Evolutionary conservation across 2,888 invertebrate genomes (phyloP), one percentile per base, ranked within the genome.

Genomic region (Parnassius orleans): DNA sequence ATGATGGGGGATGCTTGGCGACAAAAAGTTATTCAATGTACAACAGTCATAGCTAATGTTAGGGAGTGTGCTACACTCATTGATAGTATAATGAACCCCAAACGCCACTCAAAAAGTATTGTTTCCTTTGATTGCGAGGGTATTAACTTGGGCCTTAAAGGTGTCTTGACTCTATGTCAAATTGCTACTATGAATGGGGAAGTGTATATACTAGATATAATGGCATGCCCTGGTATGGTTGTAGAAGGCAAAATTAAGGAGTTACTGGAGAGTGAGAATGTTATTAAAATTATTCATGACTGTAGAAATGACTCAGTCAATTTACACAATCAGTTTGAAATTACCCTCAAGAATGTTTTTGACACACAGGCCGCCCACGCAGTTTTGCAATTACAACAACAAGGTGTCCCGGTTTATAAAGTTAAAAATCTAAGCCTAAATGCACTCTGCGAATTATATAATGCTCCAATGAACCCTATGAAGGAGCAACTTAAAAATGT

Each of bases 331-430:
- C 98, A 98, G 80, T 98, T 95, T 91, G 95, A 95, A 70, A 96
- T 98, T 68, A 93, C 95, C 60, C 86, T 98, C 73, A 93, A 93
- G 68, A 96, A 95, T 86, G 96, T 98, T 57, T 98, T 98, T 83
- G 98, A 98, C 81, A 98, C 98, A 46, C 98, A 97, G 93, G 96
- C 96, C 47, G 98, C 98, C 51, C 97, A 98, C 85, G 96, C 98
- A 60, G 96, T 98, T 11, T 87, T 98, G 56, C 97, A 98, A 78
- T 95, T 95, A 78, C 98, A 98, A 88, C 96, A 97, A 75, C 96
- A 95, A 65, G 95, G 95, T 66, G 96, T 97, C 74, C 98, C 98
- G 46, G 97, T 98, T 57, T 97, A 98, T 81, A 98, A 98, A 92
- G 97, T 98, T 59, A 98, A 98, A 88, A 97, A 97, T 81, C 95